Conservation (phyloP, 2,113 vertebrate species). For the Manacus vitellinus region DNA sequence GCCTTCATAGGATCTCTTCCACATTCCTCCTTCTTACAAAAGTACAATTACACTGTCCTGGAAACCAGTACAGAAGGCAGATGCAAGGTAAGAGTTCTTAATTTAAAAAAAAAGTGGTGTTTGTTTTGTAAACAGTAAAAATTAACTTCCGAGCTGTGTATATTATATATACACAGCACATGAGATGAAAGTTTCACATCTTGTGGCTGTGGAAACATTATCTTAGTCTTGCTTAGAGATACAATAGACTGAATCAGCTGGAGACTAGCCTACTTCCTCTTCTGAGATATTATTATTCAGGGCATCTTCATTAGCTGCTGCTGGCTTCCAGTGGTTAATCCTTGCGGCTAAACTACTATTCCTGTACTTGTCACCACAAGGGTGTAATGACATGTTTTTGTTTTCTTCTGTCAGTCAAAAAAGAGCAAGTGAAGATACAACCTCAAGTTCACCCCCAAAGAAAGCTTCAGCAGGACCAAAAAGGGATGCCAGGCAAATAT, state of each 20-base stretch:
- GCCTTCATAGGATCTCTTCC: slow-evolving; percentile 90
- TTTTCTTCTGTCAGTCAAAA: slow-evolving; percentile 82
- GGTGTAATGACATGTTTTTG: neutral
- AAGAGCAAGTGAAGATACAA: slow-evolving; percentile 85
- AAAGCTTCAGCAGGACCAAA: slow-evolving; percentile 88
- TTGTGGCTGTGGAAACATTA: neutral
- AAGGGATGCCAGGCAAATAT: slow-evolving; percentile 94
- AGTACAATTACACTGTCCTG: slow-evolving; percentile 96
- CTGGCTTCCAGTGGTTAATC: neutral
- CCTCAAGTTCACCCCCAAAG: slow-evolving; percentile 82
- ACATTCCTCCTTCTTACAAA: slow-evolving; percentile 98
- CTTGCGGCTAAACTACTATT: neutral
- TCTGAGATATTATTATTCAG: neutral
- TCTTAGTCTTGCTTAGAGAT: neutral
- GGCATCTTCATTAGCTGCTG: neutral
- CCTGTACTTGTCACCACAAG: neutral
- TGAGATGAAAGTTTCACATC: neutral
- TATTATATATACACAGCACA: neutral
- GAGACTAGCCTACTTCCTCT: neutral
- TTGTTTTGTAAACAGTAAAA: neutral
- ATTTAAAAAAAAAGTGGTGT: neutral
- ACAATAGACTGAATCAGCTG: neutral
- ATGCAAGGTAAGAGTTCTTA: slow-evolving; percentile 78
- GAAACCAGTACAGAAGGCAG: slow-evolving; percentile 96
- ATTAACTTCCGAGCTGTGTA: neutral